Percentiles rank a stretch among this genome's conserved stretches.
Conservation (phyloP, 2,888 invertebrate genomes). For the Epinotia demarniana region DNA sequence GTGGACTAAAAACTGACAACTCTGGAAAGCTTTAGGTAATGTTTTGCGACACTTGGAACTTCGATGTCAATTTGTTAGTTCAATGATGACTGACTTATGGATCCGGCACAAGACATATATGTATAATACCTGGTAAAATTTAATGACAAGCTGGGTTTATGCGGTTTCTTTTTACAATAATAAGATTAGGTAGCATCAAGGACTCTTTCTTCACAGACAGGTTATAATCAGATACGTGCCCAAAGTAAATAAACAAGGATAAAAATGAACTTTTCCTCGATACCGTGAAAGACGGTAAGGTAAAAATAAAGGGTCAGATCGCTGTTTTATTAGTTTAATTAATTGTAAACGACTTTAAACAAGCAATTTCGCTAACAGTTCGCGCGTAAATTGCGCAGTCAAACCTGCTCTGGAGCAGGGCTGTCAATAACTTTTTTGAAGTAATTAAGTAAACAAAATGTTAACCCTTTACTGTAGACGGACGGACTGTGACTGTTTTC, state of each 20-base stretch:
- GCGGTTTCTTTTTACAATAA: no score
- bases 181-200: no score
- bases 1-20: not conserved
- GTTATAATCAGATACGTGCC: no score
- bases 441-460: conserved; percentile 14
- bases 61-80: no score
- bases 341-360: conserved; percentile 11
- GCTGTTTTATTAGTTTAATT: conserved; percentile 4
- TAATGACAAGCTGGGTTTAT: no score
- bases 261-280: not conserved
- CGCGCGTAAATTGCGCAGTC: not conserved
- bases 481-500: not conserved
- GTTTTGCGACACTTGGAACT: no score
- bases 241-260: not conserved
- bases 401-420: not conserved
- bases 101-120: no score
- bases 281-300: not conserved
- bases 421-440: conserved; percentile 15
- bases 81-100: no score
- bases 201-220: no score
- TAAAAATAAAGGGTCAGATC: not conserved
- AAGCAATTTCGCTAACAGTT: conserved; percentile 15
- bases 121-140: no score
- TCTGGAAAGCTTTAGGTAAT: not conserved
- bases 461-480: conserved; percentile 10